phyloP scores from a whole-genome alignment of 2,888 invertebrate genomes.

The Ophonus ardosiacus region DNA sequence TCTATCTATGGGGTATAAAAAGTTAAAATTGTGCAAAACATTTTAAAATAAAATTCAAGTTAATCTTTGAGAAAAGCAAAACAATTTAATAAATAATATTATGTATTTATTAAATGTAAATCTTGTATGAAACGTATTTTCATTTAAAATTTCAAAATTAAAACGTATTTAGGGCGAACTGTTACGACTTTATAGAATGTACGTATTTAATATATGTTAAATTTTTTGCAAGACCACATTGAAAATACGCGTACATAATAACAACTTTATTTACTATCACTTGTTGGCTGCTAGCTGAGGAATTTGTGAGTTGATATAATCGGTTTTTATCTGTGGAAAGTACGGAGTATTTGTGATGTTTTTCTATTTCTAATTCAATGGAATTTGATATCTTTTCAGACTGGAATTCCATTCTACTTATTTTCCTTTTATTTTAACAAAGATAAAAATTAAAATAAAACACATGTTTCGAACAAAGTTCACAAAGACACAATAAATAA shows the following conservation, averaged over 20 bases:
- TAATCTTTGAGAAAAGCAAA: too few relatives aligned
- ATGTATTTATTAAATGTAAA: too few relatives aligned
- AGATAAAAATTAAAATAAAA: not conserved
- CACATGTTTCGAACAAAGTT: not conserved
- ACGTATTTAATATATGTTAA: too few relatives aligned
- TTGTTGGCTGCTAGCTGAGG: not conserved
- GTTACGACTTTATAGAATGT: too few relatives aligned
- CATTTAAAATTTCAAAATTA: too few relatives aligned
- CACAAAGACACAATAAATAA: not conserved
- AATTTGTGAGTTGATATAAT: not conserved
- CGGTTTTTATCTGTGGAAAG: not conserved
- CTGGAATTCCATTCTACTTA: not conserved
- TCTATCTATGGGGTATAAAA: too few relatives aligned
- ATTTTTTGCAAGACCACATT: not conserved
- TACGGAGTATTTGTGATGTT: not conserved
- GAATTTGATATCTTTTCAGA: not conserved
- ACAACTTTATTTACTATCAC: constrained; percentile 19
- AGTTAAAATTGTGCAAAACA: too few relatives aligned
- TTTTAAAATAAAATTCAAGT: too few relatives aligned
- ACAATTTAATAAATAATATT: too few relatives aligned
- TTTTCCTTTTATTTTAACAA: not conserved
- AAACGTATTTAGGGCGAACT: too few relatives aligned
- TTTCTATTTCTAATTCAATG: not conserved
- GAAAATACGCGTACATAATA: not conserved
- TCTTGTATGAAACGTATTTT: too few relatives aligned